Evolutionary conservation across 2,888 invertebrate species (phyloP), one percentile per base, ranked within the genome.

Genomic region (Drosophila prostipennis): DNA sequence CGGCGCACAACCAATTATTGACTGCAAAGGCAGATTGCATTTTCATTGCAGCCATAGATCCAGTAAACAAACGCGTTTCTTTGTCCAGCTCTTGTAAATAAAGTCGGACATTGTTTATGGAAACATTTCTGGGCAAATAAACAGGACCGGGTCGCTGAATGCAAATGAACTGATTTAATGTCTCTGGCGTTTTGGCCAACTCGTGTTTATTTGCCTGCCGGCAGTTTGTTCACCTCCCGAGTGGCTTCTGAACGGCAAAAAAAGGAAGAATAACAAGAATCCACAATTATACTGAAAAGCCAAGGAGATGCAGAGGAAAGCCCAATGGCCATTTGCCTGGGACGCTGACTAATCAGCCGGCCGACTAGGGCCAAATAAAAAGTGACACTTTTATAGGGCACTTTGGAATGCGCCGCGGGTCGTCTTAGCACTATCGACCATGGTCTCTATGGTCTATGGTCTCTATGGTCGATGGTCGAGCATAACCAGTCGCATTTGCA

Each of bases 311-410:
- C 32, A 45, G 37, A 34, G 23, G 53, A 52, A 60, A 64, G 51
- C 60, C 58, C 70, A 80, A 63, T 74, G 58, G 64, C 7, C 46
- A 53, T 29, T 60, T 52, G 67, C 58, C 56, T 53, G 61, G 42
- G 36, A 37, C 48, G 40, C 36, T 43, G 64, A 64, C 83, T 82
- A 82, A 82, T 82, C 81, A 77, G 74, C 42, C 63, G 67, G 6
- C 56, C 52, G 34, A 45, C 77, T 70, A 64, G 64, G 65, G 52
- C 68, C 67, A 77, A 63, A 83, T 83, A 83, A 86, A 79, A 79
- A 65, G 86, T 77, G 82, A 83, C 86, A 86, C 87, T 86, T 86
- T 83, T 86, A 83, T 86, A 79, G 82, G 74, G 83, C 86, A 79
- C 73, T 83, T 71, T 58, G 80, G 86, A 82, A 86, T 77, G 72